A percentile compares a stretch with the other conserved stretches of the same genome.
Conservation (phyloP, 2,113 vertebrate species). For the Tychaedon coryphoeus region DNA sequence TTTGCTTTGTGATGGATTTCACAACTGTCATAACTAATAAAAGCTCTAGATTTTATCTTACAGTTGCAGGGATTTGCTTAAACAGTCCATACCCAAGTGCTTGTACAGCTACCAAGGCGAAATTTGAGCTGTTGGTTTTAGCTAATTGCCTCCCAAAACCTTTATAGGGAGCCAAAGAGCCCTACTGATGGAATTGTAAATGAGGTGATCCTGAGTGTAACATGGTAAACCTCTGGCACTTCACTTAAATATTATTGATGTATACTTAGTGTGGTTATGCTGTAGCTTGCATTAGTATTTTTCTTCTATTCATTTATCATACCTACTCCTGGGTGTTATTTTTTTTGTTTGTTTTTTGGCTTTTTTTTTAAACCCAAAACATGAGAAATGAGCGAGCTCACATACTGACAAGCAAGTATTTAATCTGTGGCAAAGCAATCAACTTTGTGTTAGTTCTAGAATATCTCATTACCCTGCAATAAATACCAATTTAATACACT, state of each 20-base stretch:
- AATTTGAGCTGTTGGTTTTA: not conserved
- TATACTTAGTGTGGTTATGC: not conserved
- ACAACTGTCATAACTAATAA: conserved; percentile 29
- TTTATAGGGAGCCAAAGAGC: not conserved
- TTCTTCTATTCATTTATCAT: not conserved
- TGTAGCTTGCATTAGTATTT: not conserved
- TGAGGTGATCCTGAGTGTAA: not conserved
- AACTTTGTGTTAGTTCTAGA: conserved; percentile 29
- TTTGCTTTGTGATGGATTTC: conserved; percentile 41
- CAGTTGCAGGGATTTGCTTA: not conserved
- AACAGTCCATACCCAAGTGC: not conserved
- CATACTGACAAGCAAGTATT: not conserved
- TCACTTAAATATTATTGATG: not conserved
- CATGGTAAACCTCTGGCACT: not conserved
- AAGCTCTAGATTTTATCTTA: conserved; percentile 28
- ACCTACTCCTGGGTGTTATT: not conserved
- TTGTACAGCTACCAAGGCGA: not conserved
- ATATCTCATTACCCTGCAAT: conserved; percentile 49
- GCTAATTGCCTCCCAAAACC: not conserved
- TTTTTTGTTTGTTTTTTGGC: not conserved
- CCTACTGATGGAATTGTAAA: not conserved
- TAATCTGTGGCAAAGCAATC: conserved; percentile 44
- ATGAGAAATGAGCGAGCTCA: not conserved
- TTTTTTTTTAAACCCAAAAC: not conserved
- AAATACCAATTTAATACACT: conserved; percentile 39